Evolutionary conservation across 2,888 invertebrate species (phyloP), one percentile per base, ranked within the genome.

Genomic region (Blomia tropicalis): DNA sequence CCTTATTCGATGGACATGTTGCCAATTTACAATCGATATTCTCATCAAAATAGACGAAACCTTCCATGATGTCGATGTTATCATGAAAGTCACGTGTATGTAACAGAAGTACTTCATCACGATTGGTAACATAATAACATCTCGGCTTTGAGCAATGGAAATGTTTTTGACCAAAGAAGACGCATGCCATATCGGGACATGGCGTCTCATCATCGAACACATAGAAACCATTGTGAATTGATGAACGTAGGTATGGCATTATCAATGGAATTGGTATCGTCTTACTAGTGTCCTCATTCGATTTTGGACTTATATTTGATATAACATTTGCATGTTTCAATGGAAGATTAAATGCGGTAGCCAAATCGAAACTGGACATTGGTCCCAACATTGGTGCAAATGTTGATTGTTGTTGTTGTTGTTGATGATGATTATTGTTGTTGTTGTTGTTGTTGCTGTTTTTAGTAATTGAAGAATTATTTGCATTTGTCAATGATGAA

Each of bases 71-170:
- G 68, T 84, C 85, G 47, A 83, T 80, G 68, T 85, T 82, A 66
- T 84, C 84, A 73, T 91, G 90, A 70, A 85, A 86, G 73, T 89
- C 88, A 70, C 85, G 82, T 73, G 86, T 82, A 71, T 91, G 91
- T 69, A 84, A 81, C 64, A 85, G 80, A 69, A 90, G 79, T 41
- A 83, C 81, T 66, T 84, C 82, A 63, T 85, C 82, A 56, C 83
- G 80, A 71, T 87, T 85, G 1, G 86, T 84, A 11, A 85, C 82
- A 70, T 85, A 88, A 71, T 86, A 83, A 72, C 91, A 92, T 69
- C 83, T 76, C 14, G 80, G 79, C 69, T 87, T 83, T 47, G 82
- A 83, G 75, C 91, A 92, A 72, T 92, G 92, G 70, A 83, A 85
- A 73, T 92, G 92, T 54, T 82, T 79, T 66, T 81, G 79, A 68